Evolutionary conservation across 2,113 vertebrate species (phyloP).

Genomic region (Chaetura pelagica): DNA sequence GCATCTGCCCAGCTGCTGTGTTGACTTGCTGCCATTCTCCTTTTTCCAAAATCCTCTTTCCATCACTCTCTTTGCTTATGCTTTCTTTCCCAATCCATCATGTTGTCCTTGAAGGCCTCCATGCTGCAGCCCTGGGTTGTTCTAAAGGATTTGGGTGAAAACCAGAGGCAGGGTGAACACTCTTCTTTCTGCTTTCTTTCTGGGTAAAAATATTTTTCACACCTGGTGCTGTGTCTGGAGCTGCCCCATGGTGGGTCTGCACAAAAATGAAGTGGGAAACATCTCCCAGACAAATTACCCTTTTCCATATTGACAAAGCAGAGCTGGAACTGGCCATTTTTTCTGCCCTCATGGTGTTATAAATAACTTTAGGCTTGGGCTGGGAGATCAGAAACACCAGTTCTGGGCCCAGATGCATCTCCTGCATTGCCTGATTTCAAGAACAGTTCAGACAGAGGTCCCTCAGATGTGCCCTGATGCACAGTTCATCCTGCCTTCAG

Average conservation of each 20-base stretch:
- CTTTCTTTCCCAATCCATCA: rapidly evolving
- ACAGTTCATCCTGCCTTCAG: background rate
- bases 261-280: background rate
- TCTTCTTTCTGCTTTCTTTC: background rate
- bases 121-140: background rate
- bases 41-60: background rate
- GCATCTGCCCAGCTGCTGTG: background rate
- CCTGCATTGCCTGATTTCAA: background rate
- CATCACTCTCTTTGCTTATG: rapidly evolving
- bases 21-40: rapidly evolving
- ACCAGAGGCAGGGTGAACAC: rapidly evolving
- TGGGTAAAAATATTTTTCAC: rapidly evolving
- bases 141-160: background rate
- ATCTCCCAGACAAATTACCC: background rate
- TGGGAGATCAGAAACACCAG: background rate
- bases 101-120: rapidly evolving
- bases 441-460: background rate
- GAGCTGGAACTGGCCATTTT: background rate
- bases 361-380: background rate
- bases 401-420: background rate
- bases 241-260: background rate
- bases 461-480: background rate
- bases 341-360: background rate
- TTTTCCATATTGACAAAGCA: background rate
- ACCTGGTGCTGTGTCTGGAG: rapidly evolving